Base-by-base conservation (phyloP, 1,140 invertebrate genomes). In the Muscidifurax raptorellus region DNA sequence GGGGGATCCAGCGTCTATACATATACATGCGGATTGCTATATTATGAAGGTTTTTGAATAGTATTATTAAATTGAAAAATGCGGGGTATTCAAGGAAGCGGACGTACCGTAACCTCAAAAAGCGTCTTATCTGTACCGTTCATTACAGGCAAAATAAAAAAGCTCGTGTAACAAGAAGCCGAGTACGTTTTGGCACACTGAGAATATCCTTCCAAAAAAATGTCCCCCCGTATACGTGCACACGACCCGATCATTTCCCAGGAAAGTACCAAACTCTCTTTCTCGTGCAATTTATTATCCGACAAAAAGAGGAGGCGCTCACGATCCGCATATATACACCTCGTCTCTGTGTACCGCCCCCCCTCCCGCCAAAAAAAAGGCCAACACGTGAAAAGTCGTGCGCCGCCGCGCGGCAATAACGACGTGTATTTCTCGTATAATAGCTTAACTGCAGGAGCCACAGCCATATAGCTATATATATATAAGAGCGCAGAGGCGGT, bases 311-410 rank as follows among this genome's bases (percentile, higher is more conserved):
- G 25, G 66, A 28, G 15, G 18, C 52, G 15, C 52, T 59, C 52
- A 59, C 52, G 52, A 59, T 18, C 18, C 15, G 52, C 22, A n/a
- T 59, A 22, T n/a, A 6, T 59, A 13, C 12, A 69, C 10, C 1
- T 69, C 22, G 27, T n/a, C n/a, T n/a, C 9, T 30, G 28, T 10
- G 18, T 66, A 22, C 6, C 3, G 27, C 1, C 25, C 4, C 5
- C 10, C 4, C 25, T 5, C 27, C 12, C 27, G 1, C 27, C 66
- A 13, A 74, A 74, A 74, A 74, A 74, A 32, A 36, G 25, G 32
- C 18, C 9, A 18, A 40, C 72, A 74, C 72, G 71, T 59, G 72
- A 77, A 83, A 83, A 83, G 75, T 83, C 74, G 69, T 59, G 75
- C 74, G 27, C 44, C 5, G 13, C 67, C 44, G 64, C 75, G 28